Evolutionary conservation across 2,113 vertebrate species (phyloP), one percentile per base, ranked within the genome.

Genomic region (Heterotis niloticus): DNA sequence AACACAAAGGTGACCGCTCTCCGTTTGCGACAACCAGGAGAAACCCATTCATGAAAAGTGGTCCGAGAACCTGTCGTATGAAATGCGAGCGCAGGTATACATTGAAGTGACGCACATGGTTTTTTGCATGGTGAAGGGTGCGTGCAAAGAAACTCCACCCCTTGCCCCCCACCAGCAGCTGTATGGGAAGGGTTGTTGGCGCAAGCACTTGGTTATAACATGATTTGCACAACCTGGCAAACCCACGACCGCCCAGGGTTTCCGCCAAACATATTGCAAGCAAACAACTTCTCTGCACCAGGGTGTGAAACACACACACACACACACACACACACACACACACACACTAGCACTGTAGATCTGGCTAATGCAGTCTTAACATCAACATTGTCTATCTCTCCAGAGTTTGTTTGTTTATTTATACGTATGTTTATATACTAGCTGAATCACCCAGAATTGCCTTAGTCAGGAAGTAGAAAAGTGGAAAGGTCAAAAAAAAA

Each of bases 141-240:
- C 28, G 57, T 5, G 14, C 11, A 34, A 24, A 44, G n/a, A 51
- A 34, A 70, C 14, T 10, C 29, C 16, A 18, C 29, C 18, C 17
- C 51, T 1, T 34, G 67, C 13, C 14, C 7, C 17, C 14, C 26
- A 13, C 34, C 7, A 44, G 34, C 14, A 18, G 68, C 34, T 44
- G 13, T 44, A 34, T 44, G 51, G 68, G 14, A 51, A 26, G 59
- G 20, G 14, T 62, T 20, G 13, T 62, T 62, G 54, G 23, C 23
- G 57, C 71, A 57, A 23, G 57, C 14, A 56, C 23, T 23, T 7
- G 34, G 24, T 69, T 34, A 59, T 77, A 26, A 34, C 34, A 14
- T 24, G 34, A 59, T 34, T 76, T 76, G 57, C 74, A 64, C 75
- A 65, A 64, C 75, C 75, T 77, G 23, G 52, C 62, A 77, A 44